Conservation (phyloP, 2,888 invertebrate genomes). For the Eupithecia centaureata region DNA sequence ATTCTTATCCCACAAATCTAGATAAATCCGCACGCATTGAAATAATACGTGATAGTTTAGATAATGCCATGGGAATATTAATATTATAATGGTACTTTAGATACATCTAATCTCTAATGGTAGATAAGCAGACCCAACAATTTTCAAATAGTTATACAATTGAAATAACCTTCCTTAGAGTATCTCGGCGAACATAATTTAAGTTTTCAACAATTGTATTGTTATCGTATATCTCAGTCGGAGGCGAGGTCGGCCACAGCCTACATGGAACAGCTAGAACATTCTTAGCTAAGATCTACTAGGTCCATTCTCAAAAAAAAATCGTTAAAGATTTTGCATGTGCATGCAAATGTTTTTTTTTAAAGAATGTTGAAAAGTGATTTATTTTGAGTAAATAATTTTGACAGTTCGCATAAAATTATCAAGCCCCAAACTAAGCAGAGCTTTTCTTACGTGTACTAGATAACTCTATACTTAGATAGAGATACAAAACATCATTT, state of each 20-base stretch:
- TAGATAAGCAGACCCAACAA: conserved; percentile 54
- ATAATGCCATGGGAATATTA: conserved; percentile 49
- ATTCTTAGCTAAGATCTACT: background rate
- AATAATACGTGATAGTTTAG: background rate
- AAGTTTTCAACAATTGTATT: conserved; percentile 71
- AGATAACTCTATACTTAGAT: no score
- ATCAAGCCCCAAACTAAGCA: no score
- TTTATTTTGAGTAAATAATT: no score
- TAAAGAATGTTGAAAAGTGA: no score
- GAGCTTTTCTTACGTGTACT: no score
- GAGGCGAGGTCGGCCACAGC: conserved; percentile 42
- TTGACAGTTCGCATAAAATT: no score
- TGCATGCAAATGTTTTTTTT: no score
- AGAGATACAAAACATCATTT: no score
- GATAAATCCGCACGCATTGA: conserved; percentile 1
- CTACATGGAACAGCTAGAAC: conserved; percentile 3
- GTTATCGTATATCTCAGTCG: conserved; percentile 61
- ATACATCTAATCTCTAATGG: conserved; percentile 49
- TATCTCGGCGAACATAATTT: conserved; percentile 61
- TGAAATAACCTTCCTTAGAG: conserved; percentile 60
- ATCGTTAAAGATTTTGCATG: no score
- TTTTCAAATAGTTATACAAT: conserved; percentile 60
- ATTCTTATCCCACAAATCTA: background rate
- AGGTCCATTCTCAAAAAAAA: no score
- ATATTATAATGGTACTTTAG: conserved; percentile 49